Evolutionary conservation across 2,113 vertebrate species (phyloP).

Genomic region (Opisthocomus hoazin): DNA sequence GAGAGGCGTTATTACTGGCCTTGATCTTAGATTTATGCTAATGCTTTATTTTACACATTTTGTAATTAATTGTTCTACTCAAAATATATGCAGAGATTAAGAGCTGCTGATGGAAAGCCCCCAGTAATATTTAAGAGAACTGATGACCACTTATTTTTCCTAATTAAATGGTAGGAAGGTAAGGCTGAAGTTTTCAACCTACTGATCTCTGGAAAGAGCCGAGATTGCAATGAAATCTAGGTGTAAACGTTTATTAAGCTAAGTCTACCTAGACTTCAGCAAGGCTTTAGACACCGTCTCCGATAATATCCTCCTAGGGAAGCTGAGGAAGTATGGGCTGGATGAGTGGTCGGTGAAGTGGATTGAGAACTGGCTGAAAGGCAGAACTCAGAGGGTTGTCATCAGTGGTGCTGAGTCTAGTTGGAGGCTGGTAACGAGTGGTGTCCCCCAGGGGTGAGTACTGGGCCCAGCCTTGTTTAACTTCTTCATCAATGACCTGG

Average conservation of each 20-base stretch:
- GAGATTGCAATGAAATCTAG: fast-evolving
- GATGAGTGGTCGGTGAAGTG: too few relatives aligned
- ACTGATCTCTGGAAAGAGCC: neutral
- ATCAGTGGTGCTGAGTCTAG: too few relatives aligned
- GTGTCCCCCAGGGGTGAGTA: too few relatives aligned
- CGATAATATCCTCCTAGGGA: too few relatives aligned
- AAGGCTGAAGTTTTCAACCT: neutral
- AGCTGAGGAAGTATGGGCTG: too few relatives aligned
- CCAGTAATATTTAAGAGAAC: neutral
- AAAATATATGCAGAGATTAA: neutral
- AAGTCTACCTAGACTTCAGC: too few relatives aligned
- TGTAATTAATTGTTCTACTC: neutral
- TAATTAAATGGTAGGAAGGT: neutral
- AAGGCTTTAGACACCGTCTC: too few relatives aligned
- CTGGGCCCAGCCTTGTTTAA: too few relatives aligned
- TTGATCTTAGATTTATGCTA: neutral
- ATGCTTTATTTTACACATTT: neutral
- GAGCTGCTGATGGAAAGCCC: neutral
- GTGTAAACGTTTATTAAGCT: neutral
- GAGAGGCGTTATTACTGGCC: neutral
- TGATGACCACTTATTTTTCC: neutral
- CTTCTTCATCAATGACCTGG: too few relatives aligned
- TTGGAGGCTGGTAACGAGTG: too few relatives aligned
- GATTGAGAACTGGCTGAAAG: too few relatives aligned
- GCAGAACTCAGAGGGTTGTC: too few relatives aligned